A percentile compares a stretch with the other conserved stretches of the same genome.
Evolutionary conservation across 2,888 invertebrate species (phyloP).

Genomic region (Sericinus montela): DNA sequence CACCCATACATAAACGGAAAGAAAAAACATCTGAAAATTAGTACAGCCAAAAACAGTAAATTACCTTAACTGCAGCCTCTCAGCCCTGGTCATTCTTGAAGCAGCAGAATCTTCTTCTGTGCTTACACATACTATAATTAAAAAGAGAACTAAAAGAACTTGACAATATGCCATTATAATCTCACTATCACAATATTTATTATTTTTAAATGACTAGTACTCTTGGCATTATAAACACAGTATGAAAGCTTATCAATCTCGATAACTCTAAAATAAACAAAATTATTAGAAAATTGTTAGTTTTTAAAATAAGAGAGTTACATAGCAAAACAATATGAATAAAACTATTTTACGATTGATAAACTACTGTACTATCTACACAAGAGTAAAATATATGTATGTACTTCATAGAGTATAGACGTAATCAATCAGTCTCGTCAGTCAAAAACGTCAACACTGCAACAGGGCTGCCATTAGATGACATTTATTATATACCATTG

Average conservation of each 20-base stretch:
- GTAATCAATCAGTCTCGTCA: too few relatives aligned
- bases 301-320: slow-evolving; percentile 13
- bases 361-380: too few relatives aligned
- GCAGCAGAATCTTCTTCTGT: slow-evolving; percentile 55
- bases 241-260: not conserved
- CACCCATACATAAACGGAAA: too few relatives aligned
- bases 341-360: not conserved
- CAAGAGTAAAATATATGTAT: too few relatives aligned
- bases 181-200: slow-evolving; percentile 51
- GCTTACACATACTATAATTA: slow-evolving; percentile 61
- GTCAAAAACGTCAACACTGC: too few relatives aligned
- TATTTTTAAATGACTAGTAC: slow-evolving; percentile 44
- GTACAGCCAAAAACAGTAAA: not conserved
- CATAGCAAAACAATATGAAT: slow-evolving; percentile 20
- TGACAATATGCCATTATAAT: slow-evolving; percentile 59
- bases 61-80: slow-evolving; percentile 83
- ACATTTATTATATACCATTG: too few relatives aligned
- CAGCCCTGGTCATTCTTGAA: slow-evolving; percentile 80
- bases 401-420: too few relatives aligned
- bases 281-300: slow-evolving; percentile 13
- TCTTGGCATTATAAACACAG: slow-evolving; percentile 4
- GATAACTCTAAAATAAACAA: slow-evolving; percentile 9
- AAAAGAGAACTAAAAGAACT: slow-evolving; percentile 59
- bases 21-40: too few relatives aligned
- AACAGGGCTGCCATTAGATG: too few relatives aligned